Conservation (phyloP, 2,797 vertebrate genomes). For the Margarornis squamiger region DNA sequence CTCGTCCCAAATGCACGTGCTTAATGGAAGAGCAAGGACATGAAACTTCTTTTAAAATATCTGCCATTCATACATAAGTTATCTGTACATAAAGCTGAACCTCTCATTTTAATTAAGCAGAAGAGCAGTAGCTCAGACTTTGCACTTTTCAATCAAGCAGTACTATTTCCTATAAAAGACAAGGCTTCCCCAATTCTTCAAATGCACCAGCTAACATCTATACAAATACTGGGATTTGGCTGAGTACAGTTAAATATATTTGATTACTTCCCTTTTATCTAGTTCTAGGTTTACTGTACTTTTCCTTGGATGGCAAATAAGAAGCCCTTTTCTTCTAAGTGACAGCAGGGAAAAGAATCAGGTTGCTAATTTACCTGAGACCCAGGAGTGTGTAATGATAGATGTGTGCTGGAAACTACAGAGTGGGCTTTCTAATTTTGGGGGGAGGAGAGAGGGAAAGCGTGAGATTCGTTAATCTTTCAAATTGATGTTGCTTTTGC, state of each 20-base stretch:
- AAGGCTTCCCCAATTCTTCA: neutral
- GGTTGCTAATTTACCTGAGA: slow-evolving; percentile 74
- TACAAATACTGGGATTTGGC: slow-evolving; percentile 54
- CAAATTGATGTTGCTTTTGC: slow-evolving; percentile 5
- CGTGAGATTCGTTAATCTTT: slow-evolving; percentile 55
- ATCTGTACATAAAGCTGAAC: neutral
- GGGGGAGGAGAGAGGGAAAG: slow-evolving; percentile 15
- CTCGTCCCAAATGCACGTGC: accelerated
- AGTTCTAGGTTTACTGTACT: slow-evolving; percentile 64
- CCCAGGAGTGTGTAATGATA: slow-evolving; percentile 58
- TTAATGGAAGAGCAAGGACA: neutral
- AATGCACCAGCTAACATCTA: neutral
- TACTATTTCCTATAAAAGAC: neutral
- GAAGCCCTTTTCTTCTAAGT: slow-evolving; percentile 74
- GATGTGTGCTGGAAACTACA: slow-evolving; percentile 57
- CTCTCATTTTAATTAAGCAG: neutral
- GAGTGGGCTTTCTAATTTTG: slow-evolving; percentile 50
- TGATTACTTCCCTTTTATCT: slow-evolving; percentile 65
- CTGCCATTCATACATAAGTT: neutral
- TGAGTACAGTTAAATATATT: slow-evolving; percentile 58
- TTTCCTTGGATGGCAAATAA: slow-evolving; percentile 69
- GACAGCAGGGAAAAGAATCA: slow-evolving; percentile 66
- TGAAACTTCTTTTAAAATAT: neutral
- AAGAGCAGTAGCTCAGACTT: neutral
- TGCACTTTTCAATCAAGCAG: neutral